Percentiles rank a stretch among this genome's conserved stretches.
Conservation (phyloP, 2,888 invertebrate species). For the Eueremaeus valkanovi region DNA sequence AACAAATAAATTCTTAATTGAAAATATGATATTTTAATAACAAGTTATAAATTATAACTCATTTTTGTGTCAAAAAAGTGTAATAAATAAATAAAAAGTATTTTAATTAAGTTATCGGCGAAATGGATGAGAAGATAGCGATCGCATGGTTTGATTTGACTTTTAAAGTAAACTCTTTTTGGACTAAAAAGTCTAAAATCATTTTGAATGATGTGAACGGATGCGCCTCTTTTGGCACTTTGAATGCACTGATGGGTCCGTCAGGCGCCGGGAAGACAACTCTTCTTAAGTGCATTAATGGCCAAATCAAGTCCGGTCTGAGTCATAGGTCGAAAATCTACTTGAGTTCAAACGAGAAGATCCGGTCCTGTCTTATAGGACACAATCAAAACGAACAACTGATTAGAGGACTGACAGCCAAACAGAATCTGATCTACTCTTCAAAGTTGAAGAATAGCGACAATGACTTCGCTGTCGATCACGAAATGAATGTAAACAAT, state of each 20-base stretch:
- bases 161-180: not conserved
- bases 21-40: no score
- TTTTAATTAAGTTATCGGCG: no score
- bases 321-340: constrained; percentile 6
- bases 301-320: constrained; percentile 8
- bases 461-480: constrained; percentile 17
- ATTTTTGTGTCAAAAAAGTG: no score
- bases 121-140: constrained; percentile 4
- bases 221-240: not conserved
- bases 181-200: not conserved
- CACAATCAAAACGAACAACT: constrained; percentile 19
- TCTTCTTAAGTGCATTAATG: constrained; percentile 20
- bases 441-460: constrained; percentile 31
- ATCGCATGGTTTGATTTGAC: constrained; percentile 21
- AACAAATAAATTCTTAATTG: not conserved
- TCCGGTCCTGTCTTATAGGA: constrained; percentile 20
- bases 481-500: constrained; percentile 8
- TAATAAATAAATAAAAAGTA: no score
- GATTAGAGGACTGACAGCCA: constrained; percentile 8
- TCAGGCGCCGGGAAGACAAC: constrained; percentile 28
- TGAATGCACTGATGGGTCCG: constrained; percentile 30
- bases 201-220: constrained; percentile 16
- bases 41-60: no score
- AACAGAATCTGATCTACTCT: constrained; percentile 16
- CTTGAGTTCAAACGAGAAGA: constrained; percentile 15